Evolutionary conservation across 2,888 invertebrate genomes (phyloP).

Genomic region (Apamea crenata): DNA sequence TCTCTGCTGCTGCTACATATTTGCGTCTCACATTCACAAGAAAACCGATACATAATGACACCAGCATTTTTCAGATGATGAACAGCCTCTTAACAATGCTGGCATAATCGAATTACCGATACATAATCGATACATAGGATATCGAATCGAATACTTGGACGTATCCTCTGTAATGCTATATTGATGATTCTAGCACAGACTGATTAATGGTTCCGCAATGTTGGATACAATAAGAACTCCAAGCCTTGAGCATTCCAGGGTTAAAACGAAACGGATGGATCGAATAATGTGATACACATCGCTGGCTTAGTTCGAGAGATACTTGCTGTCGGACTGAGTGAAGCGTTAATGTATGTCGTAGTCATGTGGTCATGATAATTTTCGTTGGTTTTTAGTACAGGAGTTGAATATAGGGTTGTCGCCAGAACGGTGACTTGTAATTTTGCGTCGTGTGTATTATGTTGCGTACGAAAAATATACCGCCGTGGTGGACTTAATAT

Average conservation of each 20-base stretch:
- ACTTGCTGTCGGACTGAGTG: neutral
- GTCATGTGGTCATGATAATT: slow-evolving; percentile 6
- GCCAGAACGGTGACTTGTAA: slow-evolving; percentile 88
- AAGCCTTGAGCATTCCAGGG: slow-evolving; percentile 76
- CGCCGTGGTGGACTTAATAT: slow-evolving; percentile 73
- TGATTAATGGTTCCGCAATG: slow-evolving; percentile 88
- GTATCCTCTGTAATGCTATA: slow-evolving; percentile 88
- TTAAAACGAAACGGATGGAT: slow-evolving; percentile 58
- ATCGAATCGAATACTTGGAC: slow-evolving; percentile 89
- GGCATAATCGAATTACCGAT: slow-evolving; percentile 88
- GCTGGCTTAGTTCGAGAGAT: slow-evolving; percentile 49
- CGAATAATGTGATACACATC: slow-evolving; percentile 67
- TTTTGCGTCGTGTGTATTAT: slow-evolving; percentile 80
- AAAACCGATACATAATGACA: slow-evolving; percentile 76
- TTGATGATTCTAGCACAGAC: slow-evolving; percentile 89
- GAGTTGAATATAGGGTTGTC: slow-evolving; percentile 85
- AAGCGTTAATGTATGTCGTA: slow-evolving; percentile 66
- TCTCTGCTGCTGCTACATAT: neutral
- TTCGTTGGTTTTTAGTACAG: slow-evolving; percentile 62
- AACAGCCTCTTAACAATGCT: slow-evolving; percentile 83
- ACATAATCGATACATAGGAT: slow-evolving; percentile 87
- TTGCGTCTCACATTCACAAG: slow-evolving; percentile 19
- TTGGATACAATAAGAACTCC: slow-evolving; percentile 84
- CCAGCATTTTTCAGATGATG: slow-evolving; percentile 83
- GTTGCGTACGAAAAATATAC: slow-evolving; percentile 74